Evolutionary conservation across 1,140 invertebrate species (phyloP), one percentile per base, ranked within the genome.

Genomic region (Nasonia longicornis): DNA sequence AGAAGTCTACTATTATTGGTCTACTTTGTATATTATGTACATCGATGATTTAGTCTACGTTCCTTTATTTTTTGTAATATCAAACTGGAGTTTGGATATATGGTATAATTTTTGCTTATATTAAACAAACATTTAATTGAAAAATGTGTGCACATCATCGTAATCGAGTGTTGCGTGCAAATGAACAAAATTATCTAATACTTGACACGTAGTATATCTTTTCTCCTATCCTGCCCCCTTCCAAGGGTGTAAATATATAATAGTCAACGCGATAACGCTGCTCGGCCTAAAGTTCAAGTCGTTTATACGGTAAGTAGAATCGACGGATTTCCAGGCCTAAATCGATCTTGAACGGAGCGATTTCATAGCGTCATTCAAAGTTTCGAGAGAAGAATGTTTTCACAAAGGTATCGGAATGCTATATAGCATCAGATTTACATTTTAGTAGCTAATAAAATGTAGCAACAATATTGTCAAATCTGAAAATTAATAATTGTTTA

Each of bases 241-340:
- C 52, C 16, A 58, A 58, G 52, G 52, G 4, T n/a, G 26, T 26
- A 26, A 26, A 7, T 16, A 58, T 58, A 58, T 58, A 58, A 58
- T n/a, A 58, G 52, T 58, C 52, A n/a, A 58, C 16, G 52, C 20
- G 74, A 76, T 63, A 38, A 64, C 31, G 48, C 58, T 10, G 14
- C 52, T 58, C 16, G 16, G 20, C 52, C 20, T 58, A 20, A 4
- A 20, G n/a, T 67, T 73, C 3, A 16, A 74, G 12, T 58, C 72
- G 75, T 38, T 67, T 77, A 67, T 66, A 45, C 63, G 63, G 26
- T 77, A 45, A 67, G 20, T 26, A 67, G 63, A 20, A 67, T 77
- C 52, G 64, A 67, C 75, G 38, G 35, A 77, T 76, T 76, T 63
- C 66, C 26, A 16, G n/a, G 63, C 16, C 2, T 6, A 26, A 76